Evolutionary conservation across 2,113 vertebrate genomes (phyloP), one percentile per base, ranked within the genome.

Genomic region (Tapirus terrestris): DNA sequence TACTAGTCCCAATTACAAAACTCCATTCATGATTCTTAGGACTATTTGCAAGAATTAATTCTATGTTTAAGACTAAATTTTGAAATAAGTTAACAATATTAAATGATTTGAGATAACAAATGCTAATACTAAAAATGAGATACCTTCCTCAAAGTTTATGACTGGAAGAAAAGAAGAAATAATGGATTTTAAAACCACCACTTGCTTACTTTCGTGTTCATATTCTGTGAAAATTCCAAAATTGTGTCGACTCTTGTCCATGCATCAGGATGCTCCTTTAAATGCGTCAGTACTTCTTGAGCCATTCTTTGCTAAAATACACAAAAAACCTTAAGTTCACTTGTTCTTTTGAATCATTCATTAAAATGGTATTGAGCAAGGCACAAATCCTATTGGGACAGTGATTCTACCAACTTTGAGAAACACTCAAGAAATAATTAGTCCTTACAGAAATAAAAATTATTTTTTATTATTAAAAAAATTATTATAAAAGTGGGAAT

Each of bases 241-340:
- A 99, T 99, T 98, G 99, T 99, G 99, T 99, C 99, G 45, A 99
- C 99, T 98, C 99, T 99, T 87, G 99, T 99, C 99, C 99, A 99
- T 0, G 99, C 99, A 98, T 99, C 99, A 89, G 99, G 99, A 97
- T 99, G 99, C 95, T 99, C 99, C 98, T 99, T 99, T 98, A 99
- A 99, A 98, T 99, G 99, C 95, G 99, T 99, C 98, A 99, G 98
- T 87, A 99, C 99, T 98, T 99, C 99, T 97, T 99, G 99, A 96
- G 99, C 99, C 99, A 99, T 99, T 98, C 99, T 99, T 99, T 99
- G 99, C 99, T 99, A 96, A 85, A 98, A 98, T 39, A 86, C 17
- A 96, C 20, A 96, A 88, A 96, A 97, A 96, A 79, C 56, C 92
- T 97, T 97, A 94, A 96, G 76, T 5, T 97, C 79, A 63, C 18